Evolutionary conservation across 2,113 vertebrate species (phyloP).

Genomic region (Sinocyclocheilus rhinocerous): DNA sequence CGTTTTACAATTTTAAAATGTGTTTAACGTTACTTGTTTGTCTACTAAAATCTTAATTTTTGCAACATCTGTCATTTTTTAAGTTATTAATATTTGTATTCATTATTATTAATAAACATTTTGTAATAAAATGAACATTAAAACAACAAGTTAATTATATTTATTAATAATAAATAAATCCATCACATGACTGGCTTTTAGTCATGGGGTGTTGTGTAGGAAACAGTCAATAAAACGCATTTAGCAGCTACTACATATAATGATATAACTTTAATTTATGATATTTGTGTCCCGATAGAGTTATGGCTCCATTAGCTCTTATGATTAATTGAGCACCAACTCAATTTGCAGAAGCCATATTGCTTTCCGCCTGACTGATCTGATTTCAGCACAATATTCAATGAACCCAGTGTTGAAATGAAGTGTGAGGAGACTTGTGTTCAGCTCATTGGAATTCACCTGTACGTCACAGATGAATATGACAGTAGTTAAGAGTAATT

Average conservation of each 20-base stretch:
- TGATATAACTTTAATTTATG: background rate
- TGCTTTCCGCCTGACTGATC: slow-evolving; percentile 5
- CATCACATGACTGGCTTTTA: background rate
- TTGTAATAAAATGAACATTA: no score
- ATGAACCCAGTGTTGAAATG: background rate
- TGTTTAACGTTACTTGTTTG: no score
- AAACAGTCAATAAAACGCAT: slow-evolving; percentile 24
- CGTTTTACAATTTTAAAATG: no score
- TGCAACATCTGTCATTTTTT: no score
- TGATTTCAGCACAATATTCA: slow-evolving; percentile 9
- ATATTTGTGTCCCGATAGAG: background rate
- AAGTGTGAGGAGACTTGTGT: background rate
- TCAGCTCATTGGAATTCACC: background rate
- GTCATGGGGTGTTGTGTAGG: background rate
- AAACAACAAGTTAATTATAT: no score
- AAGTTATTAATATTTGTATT: no score
- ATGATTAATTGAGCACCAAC: slow-evolving; percentile 19
- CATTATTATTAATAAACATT: no score
- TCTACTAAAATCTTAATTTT: no score
- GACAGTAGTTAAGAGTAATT: background rate
- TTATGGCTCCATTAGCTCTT: slow-evolving; percentile 12
- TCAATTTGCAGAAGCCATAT: slow-evolving; percentile 26
- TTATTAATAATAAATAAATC: background rate
- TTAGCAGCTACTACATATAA: slow-evolving; percentile 7
- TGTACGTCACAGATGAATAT: background rate